Evolutionary conservation across 2,888 invertebrate species (phyloP).

Genomic region (Homarus gammarus): DNA sequence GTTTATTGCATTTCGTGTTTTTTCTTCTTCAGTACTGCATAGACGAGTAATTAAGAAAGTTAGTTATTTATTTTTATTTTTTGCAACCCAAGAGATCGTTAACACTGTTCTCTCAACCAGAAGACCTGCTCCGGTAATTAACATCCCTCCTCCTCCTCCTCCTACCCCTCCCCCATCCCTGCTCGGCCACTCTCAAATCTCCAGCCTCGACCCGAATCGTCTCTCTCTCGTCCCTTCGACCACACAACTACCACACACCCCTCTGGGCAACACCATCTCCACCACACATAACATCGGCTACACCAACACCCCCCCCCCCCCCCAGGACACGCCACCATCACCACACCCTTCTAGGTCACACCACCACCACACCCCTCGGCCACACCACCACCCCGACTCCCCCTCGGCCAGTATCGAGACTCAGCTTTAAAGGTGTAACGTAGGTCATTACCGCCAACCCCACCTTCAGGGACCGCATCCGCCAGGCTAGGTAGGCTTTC

Average conservation of each 20-base stretch:
- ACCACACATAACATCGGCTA: too few species aligned
- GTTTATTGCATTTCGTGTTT: too few species aligned
- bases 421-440: conserved; percentile 30
- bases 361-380: background rate
- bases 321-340: background rate
- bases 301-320: background rate
- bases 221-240: too few species aligned
- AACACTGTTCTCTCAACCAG: background rate
- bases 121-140: background rate
- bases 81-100: background rate
- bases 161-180: background rate
- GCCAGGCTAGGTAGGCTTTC: background rate
- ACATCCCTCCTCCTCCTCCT: background rate
- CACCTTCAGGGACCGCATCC: background rate
- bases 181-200: too few species aligned
- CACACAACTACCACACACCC: background rate
- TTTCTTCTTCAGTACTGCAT: too few species aligned
- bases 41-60: too few species aligned
- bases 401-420: background rate
- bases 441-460: background rate
- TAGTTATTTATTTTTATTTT: too few species aligned
- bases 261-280: background rate
- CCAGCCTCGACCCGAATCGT: too few species aligned
- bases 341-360: background rate
- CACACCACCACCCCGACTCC: background rate